These are phyloP conservation scores for Dipodomys stephensi DNA, from an alignment of 2,113 vertebrate species.

Conservation along the genomic window DNA sequence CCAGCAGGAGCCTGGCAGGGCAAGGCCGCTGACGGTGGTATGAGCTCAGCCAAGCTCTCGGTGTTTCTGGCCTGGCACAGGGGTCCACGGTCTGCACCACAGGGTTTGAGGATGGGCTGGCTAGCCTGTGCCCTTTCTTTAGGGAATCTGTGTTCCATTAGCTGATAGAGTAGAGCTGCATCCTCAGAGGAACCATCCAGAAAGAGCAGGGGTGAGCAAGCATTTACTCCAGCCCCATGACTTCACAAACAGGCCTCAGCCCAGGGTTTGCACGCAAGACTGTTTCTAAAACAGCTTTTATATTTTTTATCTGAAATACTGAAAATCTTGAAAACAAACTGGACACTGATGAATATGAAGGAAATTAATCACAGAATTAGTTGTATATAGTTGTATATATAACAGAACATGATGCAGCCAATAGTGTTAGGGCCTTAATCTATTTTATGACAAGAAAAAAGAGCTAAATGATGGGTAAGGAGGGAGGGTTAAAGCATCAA, in stretches of 20 bases:
- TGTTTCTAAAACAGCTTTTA: neutral
- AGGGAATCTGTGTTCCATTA: rapidly evolving
- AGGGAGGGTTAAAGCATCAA: too few species aligned
- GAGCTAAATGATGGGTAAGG: neutral
- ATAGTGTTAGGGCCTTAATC: neutral
- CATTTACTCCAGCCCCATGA: neutral
- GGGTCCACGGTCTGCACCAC: rapidly evolving
- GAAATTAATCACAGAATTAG: neutral
- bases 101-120: too few species aligned
- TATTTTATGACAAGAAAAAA: neutral
- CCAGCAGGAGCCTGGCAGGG: too few species aligned
- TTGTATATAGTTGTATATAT: rapidly evolving
- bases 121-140: too few species aligned
- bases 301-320: neutral
- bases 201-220: neutral
- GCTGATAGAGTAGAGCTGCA: neutral
- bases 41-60: neutral
- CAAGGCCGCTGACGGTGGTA: too few species aligned
- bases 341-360: neutral
- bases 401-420: rapidly evolving
- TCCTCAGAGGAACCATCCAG: neutral
- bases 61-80: neutral
- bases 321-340: neutral
- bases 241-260: neutral
- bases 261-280: neutral